Base-by-base conservation (phyloP, 2,888 invertebrate species). In the Tribolium freemani region DNA sequence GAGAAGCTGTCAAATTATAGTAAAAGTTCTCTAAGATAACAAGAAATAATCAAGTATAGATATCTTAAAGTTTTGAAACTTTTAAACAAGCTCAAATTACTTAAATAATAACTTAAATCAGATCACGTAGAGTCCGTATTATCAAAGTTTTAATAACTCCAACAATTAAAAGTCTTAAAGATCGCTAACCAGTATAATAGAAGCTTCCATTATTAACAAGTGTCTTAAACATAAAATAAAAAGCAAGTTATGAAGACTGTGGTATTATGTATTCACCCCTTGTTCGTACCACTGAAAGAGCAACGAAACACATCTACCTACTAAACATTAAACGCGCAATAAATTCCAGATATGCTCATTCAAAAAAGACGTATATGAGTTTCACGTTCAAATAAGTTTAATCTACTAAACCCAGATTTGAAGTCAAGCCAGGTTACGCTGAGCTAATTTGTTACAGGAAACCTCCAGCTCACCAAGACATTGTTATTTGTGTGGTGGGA, bases 381-480 rank as follows among this genome's bases (percentile, higher is more conserved):
- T 16, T 16, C 16, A 16, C 16, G 16, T 16, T 16, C 2, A 61
- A 61, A n/a, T n/a, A n/a, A 11, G 13, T 61, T 61, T 61, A 61
- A 61, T 61, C 48, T 20, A 4, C 6, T 61, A 21, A 61, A 61
- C 13, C 5, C 9, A 46, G 30, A 48, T 61, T 30, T 26, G 13
- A 30, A 21, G 16, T 16, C 31, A 16, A 5, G 63, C 13, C 1
- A n/a, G 9, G 63, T 63, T 48, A 50, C 63, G 50, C 63, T 11
- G 50, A 13, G 8, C 48, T 50, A 63, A 63, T 63, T 63, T 63
- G 63, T 63, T 63, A 9, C 63, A 63, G 63, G 63, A 63, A 63
- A 31, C 51, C 16, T 46, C 21, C 45, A 45, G 16, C 16, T 1
- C 16, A 16, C 16, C 16, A 58, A 45, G 58, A 57, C 44, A 57